Percentiles rank a stretch among this genome's conserved stretches.
Evolutionary conservation across 2,888 invertebrate species (phyloP).

Genomic region (Acanthosepion esculentum): DNA sequence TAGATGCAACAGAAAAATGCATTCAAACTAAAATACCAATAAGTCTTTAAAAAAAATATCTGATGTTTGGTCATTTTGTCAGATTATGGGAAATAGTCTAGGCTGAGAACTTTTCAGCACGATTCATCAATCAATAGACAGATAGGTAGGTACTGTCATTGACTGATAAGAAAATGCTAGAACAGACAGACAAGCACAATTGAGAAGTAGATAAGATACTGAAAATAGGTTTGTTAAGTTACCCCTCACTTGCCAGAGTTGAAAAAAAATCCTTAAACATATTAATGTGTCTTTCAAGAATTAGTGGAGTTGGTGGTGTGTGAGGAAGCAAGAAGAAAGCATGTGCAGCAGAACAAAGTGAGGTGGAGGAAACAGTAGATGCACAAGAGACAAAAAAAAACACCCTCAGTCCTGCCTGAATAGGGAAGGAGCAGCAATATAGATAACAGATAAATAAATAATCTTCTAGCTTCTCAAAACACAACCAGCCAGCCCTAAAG

Average conservation of each 20-base stretch:
- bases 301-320: background rate
- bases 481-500: background rate
- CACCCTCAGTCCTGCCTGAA: background rate
- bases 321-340: background rate
- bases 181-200: background rate
- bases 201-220: background rate
- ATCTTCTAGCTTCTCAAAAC: background rate
- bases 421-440: background rate
- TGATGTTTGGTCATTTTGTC: too few relatives aligned
- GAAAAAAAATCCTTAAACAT: background rate
- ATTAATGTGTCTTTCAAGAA: background rate
- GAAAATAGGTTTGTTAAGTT: conserved; percentile 2
- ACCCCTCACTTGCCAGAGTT: background rate
- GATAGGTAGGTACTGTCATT: background rate
- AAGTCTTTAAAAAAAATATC: too few relatives aligned
- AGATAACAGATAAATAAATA: conserved; percentile 1
- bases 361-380: background rate
- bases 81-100: too few relatives aligned
- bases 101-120: background rate
- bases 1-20: too few relatives aligned
- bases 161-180: background rate
- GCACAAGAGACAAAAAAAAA: background rate
- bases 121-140: background rate
- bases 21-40: too few relatives aligned
- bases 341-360: background rate